phyloP scores from a whole-genome alignment of 2,888 invertebrate species.

The Antheraea yamamai region DNA sequence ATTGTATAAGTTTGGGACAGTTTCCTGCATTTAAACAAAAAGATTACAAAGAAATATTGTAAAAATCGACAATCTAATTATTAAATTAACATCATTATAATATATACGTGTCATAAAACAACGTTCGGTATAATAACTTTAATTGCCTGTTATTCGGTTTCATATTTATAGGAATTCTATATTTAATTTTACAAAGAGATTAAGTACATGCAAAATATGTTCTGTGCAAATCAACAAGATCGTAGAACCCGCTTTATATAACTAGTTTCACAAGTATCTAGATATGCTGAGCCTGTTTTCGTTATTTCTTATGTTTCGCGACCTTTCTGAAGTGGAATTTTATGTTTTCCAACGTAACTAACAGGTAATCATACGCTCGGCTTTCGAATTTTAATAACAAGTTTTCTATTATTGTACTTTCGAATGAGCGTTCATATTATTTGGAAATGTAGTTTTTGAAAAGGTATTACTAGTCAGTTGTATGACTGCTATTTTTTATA shows the following conservation, averaged over 20 bases:
- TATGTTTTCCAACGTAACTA: background rate
- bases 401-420: too few relatives aligned
- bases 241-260: background rate
- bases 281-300: background rate
- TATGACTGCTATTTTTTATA: too few relatives aligned
- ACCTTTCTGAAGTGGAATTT: background rate
- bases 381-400: too few relatives aligned
- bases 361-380: too few relatives aligned
- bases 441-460: too few relatives aligned
- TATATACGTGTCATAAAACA: background rate
- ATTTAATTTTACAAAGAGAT: background rate
- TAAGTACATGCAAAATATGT: background rate
- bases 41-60: background rate
- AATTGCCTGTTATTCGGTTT: background rate
- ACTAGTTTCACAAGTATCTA: background rate
- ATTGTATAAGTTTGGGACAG: background rate
- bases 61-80: background rate
- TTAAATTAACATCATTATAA: background rate
- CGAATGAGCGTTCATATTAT: too few relatives aligned
- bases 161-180: background rate
- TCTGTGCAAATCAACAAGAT: background rate
- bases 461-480: too few relatives aligned
- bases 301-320: background rate
- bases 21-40: too few relatives aligned
- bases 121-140: background rate